A percentile compares a stretch with the other conserved stretches of the same genome.
phyloP scores from a whole-genome alignment of 2,113 vertebrate genomes.

The Jacana jacana region DNA sequence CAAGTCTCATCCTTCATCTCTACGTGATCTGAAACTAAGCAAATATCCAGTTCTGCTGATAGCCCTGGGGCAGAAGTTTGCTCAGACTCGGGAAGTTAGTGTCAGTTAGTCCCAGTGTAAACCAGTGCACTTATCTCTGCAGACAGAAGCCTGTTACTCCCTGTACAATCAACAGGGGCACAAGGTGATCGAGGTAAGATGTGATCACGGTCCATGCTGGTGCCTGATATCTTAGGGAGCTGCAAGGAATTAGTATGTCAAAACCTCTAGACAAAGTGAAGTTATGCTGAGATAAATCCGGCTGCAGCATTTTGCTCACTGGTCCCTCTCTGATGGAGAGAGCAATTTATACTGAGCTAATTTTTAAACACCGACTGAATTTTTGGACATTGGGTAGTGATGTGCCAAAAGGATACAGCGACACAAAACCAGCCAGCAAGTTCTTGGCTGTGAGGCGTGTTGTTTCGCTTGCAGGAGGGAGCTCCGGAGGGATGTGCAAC shows the following conservation, averaged over 20 bases:
- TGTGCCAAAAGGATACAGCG: background rate
- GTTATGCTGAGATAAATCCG: background rate
- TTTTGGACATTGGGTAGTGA: background rate
- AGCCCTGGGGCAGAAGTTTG: background rate
- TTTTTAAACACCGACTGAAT: background rate
- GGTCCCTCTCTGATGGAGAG: background rate
- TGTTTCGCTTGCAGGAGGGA: background rate
- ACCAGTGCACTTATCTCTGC: background rate
- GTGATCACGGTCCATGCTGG: fast-evolving
- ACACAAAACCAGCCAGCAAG: background rate
- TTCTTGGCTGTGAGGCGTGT: background rate
- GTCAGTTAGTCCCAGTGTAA: background rate
- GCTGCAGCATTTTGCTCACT: background rate
- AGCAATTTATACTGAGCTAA: background rate
- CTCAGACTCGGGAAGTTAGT: background rate
- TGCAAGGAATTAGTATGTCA: background rate
- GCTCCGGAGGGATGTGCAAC: background rate
- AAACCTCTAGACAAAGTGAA: background rate
- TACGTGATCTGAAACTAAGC: background rate
- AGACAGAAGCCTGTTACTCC: background rate
- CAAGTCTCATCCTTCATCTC: background rate
- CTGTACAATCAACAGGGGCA: background rate
- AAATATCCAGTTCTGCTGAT: background rate
- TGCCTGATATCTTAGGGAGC: background rate
- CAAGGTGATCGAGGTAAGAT: background rate